Conservation (phyloP, 2,888 invertebrate genomes). For the Trachelus troglodyta region DNA sequence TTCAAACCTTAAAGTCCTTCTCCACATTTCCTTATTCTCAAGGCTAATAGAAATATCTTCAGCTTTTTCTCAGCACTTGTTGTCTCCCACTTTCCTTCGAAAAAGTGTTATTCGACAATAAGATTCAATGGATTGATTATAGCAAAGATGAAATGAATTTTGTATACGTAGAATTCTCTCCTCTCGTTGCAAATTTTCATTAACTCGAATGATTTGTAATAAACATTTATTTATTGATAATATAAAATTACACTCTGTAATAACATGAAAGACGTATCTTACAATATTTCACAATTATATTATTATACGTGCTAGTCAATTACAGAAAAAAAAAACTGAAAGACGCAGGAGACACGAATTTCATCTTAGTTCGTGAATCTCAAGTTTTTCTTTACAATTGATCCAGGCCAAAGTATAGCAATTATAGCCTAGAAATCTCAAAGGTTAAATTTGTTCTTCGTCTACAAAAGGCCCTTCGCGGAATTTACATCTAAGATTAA, state of each 20-base stretch:
- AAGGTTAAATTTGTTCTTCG: constrained; percentile 8
- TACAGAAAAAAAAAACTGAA: neutral
- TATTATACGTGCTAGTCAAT: constrained; percentile 20
- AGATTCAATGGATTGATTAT: neutral
- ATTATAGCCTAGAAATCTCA: neutral
- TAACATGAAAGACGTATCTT: constrained; percentile 59
- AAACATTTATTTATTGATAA: constrained; percentile 59
- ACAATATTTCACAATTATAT: constrained; percentile 61
- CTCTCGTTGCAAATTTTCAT: neutral
- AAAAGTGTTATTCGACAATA: neutral
- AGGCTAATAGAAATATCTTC: too few relatives aligned
- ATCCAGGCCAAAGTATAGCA: neutral
- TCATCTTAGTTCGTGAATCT: constrained; percentile 5
- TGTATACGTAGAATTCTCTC: neutral
- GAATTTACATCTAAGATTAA: constrained; percentile 6
- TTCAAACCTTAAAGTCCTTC: neutral
- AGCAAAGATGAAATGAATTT: neutral
- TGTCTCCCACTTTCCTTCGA: neutral
- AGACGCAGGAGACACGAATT: constrained; percentile 8
- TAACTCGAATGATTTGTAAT: constrained; percentile 27
- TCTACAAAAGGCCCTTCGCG: neutral
- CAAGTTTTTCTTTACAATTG: constrained; percentile 4
- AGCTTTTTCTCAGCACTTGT: neutral
- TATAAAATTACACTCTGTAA: constrained; percentile 62
- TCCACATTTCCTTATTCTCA: too few relatives aligned